phyloP scores from a whole-genome alignment of 1,140 invertebrate species.

The Octopus sinensis region DNA sequence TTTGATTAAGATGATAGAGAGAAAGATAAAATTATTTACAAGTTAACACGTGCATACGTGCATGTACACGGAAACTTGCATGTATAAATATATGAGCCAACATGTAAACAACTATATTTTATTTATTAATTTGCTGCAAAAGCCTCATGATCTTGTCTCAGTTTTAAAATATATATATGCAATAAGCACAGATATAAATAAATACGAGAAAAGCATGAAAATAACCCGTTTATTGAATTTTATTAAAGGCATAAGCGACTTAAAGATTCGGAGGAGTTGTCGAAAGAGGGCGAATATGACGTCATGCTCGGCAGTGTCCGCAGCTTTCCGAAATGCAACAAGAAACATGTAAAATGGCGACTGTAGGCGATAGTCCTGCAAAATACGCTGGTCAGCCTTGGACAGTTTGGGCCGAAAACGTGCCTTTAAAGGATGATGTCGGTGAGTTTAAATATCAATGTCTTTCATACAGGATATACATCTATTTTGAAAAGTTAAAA shows the following conservation, averaged over 20 bases:
- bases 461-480: not conserved
- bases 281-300: conserved; percentile 48
- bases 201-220: no score
- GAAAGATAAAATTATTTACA: no score
- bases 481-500: not conserved
- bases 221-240: not conserved
- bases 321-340: conserved; percentile 51
- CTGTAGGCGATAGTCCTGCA: conserved; percentile 57
- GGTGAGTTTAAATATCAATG: conserved; percentile 30
- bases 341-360: conserved; percentile 58
- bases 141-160: no score
- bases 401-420: conserved; percentile 51
- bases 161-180: no score
- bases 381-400: conserved; percentile 56
- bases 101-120: no score
- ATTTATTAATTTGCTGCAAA: no score
- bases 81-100: no score
- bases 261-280: not conserved
- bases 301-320: conserved; percentile 54
- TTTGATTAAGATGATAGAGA: no score
- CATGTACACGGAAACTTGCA: no score
- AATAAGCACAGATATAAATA: no score
- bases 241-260: not conserved
- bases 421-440: conserved; percentile 34
- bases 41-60: no score